phyloP scores from a whole-genome alignment of 2,797 vertebrate species.

The Dipus sagitta region DNA sequence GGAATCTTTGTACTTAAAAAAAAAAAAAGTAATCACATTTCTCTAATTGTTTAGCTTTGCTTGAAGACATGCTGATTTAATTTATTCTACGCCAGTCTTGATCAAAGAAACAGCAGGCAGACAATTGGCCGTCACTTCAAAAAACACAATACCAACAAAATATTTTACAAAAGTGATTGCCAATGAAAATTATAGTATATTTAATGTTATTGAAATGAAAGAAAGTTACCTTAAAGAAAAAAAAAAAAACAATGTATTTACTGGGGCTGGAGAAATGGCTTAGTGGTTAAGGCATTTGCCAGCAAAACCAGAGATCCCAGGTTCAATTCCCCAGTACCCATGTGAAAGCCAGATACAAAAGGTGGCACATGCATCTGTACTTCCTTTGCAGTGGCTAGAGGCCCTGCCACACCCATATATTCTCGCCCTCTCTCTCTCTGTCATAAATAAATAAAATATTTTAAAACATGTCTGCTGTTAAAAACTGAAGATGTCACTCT shows the following conservation, averaged over 20 bases:
- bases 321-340: too few relatives aligned
- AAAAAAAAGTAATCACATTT: background rate
- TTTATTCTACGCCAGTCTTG: background rate
- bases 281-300: too few relatives aligned
- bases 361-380: too few relatives aligned
- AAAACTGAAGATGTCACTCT: background rate
- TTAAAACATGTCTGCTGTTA: background rate
- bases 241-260: background rate
- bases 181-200: background rate
- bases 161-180: slow-evolving; percentile 29
- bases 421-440: too few relatives aligned
- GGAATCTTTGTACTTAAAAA: background rate
- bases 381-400: too few relatives aligned
- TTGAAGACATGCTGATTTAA: background rate
- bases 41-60: background rate
- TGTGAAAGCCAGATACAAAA: too few relatives aligned
- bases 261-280: too few relatives aligned
- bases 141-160: background rate
- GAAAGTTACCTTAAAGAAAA: slow-evolving; percentile 38
- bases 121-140: background rate
- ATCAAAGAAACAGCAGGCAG: background rate
- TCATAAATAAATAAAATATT: too few relatives aligned
- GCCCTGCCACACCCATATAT: too few relatives aligned
- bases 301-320: too few relatives aligned
- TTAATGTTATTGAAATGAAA: background rate